Evolutionary conservation across 2,797 vertebrate genomes (phyloP).

Genomic region (Rhinoraja longicauda): DNA sequence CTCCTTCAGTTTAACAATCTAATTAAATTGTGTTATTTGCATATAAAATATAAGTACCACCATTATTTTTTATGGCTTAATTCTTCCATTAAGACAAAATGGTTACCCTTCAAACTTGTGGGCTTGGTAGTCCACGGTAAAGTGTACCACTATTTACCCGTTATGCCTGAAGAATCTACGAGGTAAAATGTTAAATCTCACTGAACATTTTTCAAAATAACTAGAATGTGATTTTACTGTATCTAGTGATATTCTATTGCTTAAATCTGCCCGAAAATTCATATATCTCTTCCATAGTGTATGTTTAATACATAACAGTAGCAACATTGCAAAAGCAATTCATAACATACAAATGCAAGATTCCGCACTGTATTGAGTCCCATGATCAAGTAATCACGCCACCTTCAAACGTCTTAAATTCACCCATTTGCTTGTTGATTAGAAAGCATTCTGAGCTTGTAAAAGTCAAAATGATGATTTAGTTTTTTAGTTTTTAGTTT

Average conservation of each 20-base stretch:
- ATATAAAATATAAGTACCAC: not conserved
- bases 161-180: not conserved
- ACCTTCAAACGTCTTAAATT: not conserved
- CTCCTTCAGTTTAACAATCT: not conserved
- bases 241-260: not conserved
- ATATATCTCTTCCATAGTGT: not conserved
- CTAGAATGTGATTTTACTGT: not conserved
- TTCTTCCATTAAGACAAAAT: not conserved
- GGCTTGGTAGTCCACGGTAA: not conserved
- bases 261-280: not conserved
- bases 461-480: not conserved
- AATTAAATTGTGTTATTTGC: not conserved
- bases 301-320: not conserved
- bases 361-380: not conserved
- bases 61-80: not conserved
- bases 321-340: not conserved
- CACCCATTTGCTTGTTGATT: not conserved
- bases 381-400: not conserved
- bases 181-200: not conserved
- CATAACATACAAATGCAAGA: not conserved
- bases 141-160: not conserved
- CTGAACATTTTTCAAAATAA: not conserved
- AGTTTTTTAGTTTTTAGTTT: too few relatives aligned
- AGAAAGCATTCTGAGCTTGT: not conserved
- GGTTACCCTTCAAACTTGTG: not conserved